These are phyloP conservation scores for Catamblyrhynchus diadema DNA, from an alignment of 2,797 vertebrate genomes.

Conservation along the genomic window DNA sequence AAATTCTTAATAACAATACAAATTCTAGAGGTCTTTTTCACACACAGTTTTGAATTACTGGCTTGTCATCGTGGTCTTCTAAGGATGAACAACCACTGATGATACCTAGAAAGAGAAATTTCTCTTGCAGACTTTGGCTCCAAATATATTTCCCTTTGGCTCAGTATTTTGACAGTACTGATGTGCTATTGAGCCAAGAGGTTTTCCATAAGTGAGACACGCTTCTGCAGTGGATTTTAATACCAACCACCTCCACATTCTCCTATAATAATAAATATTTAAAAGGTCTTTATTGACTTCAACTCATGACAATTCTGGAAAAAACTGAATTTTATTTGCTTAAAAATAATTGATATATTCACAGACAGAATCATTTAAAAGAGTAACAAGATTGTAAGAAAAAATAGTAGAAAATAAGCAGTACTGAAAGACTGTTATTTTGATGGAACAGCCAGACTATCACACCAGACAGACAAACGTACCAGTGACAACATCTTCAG, in stretches of 20 bases:
- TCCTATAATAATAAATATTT: background rate
- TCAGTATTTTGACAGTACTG: background rate
- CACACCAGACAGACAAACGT: background rate
- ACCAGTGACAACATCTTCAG: background rate
- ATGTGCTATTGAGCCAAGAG: background rate
- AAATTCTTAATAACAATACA: background rate
- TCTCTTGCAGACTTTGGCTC: background rate
- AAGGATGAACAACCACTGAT: background rate
- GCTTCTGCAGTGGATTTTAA: background rate
- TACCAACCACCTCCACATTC: background rate
- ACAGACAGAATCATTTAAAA: background rate
- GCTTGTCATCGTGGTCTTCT: background rate
- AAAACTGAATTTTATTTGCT: conserved; percentile 7
- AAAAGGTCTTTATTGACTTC: background rate
- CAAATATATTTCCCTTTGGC: background rate
- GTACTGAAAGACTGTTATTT: background rate
- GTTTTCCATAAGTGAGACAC: background rate
- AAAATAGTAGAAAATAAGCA: background rate
- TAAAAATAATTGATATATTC: background rate
- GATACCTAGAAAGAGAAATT: background rate
- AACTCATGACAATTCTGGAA: background rate
- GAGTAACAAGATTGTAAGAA: background rate
- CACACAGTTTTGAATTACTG: background rate
- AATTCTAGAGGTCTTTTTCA: background rate
- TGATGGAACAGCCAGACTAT: background rate